Conservation (phyloP, 2,888 invertebrate species). For the Nymphalis urticae region DNA sequence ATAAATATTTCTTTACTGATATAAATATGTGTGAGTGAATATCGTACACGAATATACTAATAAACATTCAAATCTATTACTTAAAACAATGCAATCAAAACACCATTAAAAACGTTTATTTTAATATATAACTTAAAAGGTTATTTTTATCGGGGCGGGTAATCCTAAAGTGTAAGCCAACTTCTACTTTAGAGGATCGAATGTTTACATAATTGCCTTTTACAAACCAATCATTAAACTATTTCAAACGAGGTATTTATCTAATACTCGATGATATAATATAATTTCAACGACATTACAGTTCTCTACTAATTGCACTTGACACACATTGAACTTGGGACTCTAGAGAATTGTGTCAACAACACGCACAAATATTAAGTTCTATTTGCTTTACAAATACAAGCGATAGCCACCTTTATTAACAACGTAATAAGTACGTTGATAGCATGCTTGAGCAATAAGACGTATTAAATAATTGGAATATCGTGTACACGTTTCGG, state of each 20-base stretch:
- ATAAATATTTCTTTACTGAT: too few species aligned
- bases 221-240: constrained; percentile 5
- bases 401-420: constrained; percentile 29
- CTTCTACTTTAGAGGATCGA: too few species aligned
- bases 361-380: constrained; percentile 13
- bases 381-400: not conserved
- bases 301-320: constrained; percentile 44
- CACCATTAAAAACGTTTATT: too few species aligned
- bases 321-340: constrained; percentile 49
- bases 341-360: constrained; percentile 45
- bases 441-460: constrained; percentile 19
- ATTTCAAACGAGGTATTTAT: constrained; percentile 24
- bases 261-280: constrained; percentile 12
- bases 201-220: too few species aligned
- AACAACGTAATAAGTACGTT: not conserved
- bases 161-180: too few species aligned
- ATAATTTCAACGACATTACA: constrained; percentile 22
- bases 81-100: too few species aligned
- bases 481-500: constrained; percentile 19
- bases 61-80: too few species aligned
- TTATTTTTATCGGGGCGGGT: too few species aligned
- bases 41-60: too few species aligned
- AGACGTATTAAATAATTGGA: constrained; percentile 21
- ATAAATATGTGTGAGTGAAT: too few species aligned
- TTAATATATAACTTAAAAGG: too few species aligned